These are phyloP conservation scores for Phrynosoma blainvillii DNA, from an alignment of 2,113 vertebrate genomes.

Conservation along the genomic window DNA sequence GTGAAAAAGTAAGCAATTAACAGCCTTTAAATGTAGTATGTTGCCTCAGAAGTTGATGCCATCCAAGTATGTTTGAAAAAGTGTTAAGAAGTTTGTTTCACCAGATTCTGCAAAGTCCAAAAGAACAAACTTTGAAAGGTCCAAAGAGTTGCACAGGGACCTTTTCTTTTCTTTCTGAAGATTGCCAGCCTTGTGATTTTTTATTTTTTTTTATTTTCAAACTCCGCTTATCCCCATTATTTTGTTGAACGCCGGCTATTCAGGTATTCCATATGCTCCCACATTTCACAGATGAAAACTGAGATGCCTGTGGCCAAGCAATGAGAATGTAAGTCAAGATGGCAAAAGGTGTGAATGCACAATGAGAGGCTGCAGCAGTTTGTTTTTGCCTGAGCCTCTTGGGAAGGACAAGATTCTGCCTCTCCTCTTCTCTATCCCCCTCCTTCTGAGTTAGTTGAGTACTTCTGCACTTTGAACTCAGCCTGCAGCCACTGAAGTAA, in stretches of 20 bases:
- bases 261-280: background rate
- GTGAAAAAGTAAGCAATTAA: constrained; percentile 39
- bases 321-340: too few species aligned
- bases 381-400: too few species aligned
- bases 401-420: too few species aligned
- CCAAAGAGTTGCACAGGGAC: background rate
- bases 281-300: background rate
- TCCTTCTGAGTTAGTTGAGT: too few species aligned
- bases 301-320: background rate
- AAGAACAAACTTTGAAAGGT: constrained; percentile 11
- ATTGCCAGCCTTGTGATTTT: background rate
- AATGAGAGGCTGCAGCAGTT: too few species aligned
- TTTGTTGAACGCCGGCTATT: background rate
- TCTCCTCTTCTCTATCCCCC: too few species aligned
- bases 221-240: too few species aligned
- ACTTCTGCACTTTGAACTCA: too few species aligned
- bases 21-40: constrained; percentile 31
- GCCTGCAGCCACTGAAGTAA: too few species aligned
- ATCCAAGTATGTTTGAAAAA: background rate
- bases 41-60: constrained; percentile 18
- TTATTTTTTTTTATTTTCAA: too few species aligned
- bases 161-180: background rate
- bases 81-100: constrained; percentile 1
- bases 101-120: background rate
- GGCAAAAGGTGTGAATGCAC: too few species aligned